phyloP scores from a whole-genome alignment of 2,888 invertebrate genomes.

The Acleris sparsana region DNA sequence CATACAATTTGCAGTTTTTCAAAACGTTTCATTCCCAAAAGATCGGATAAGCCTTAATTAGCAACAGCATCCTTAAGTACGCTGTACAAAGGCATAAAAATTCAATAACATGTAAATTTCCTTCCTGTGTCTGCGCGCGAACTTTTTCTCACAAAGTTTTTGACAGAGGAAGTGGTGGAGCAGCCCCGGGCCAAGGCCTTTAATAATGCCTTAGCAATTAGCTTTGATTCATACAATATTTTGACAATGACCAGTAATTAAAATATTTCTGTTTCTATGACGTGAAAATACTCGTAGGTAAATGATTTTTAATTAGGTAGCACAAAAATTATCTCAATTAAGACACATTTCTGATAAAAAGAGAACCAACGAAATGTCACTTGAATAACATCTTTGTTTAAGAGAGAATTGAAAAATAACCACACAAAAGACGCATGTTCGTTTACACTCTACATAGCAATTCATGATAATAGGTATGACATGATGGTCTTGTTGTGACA shows the following conservation, averaged over 20 bases:
- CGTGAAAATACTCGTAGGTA: no score
- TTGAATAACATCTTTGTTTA: slow-evolving; percentile 23
- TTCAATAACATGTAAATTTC: slow-evolving; percentile 82
- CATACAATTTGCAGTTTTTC: slow-evolving; percentile 16
- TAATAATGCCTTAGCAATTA: not conserved
- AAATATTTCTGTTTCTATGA: no score
- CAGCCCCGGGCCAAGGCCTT: slow-evolving; percentile 43
- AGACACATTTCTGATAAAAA: not conserved
- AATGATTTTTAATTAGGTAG: no score
- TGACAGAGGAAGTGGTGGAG: slow-evolving; percentile 70
- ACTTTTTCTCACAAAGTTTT: slow-evolving; percentile 72
- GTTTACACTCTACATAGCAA: slow-evolving; percentile 39
- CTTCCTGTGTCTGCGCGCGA: slow-evolving; percentile 65
- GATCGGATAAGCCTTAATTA: slow-evolving; percentile 1
- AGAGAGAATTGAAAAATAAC: slow-evolving; percentile 36
- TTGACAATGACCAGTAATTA: no score
- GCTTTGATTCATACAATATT: not conserved
- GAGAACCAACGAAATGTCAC: not conserved
- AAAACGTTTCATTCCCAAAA: no score
- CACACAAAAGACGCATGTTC: slow-evolving; percentile 41
- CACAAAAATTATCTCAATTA: no score
- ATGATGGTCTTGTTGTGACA: slow-evolving; percentile 15
- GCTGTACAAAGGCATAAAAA: slow-evolving; percentile 78
- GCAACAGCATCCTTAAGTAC: slow-evolving; percentile 46
- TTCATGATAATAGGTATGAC: slow-evolving; percentile 35